phyloP scores from a whole-genome alignment of 1,140 invertebrate genomes.

The Cydia strobilella region DNA sequence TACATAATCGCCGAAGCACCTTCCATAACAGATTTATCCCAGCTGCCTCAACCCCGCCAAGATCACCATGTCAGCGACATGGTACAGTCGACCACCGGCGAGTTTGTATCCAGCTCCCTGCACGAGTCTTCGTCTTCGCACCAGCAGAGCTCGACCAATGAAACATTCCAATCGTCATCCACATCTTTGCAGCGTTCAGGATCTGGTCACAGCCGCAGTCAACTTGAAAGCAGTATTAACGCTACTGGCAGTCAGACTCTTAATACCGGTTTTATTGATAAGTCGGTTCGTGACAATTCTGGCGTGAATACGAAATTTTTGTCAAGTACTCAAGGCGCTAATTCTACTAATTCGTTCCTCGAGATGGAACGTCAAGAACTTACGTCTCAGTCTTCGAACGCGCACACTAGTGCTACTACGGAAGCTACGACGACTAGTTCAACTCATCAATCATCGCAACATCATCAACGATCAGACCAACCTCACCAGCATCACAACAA shows the following conservation, averaged over 20 bases:
- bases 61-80: constrained; percentile 75
- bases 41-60: constrained; percentile 61
- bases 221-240: constrained; percentile 59
- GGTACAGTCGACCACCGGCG: constrained; percentile 69
- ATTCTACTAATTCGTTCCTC: constrained; percentile 70
- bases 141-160: constrained; percentile 70
- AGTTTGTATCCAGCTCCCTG: constrained; percentile 70
- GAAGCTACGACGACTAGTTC: constrained; percentile 43
- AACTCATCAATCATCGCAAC: constrained; percentile 34
- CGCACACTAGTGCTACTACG: constrained; percentile 45
- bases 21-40: constrained; percentile 61
- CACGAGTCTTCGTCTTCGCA: constrained; percentile 67
- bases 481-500: constrained; percentile 36
- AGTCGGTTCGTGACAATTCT: constrained; percentile 44
- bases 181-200: constrained; percentile 70
- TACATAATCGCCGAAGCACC: constrained; percentile 80
- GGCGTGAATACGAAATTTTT: constrained; percentile 49
- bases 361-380: constrained; percentile 70
- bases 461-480: not conserved
- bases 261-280: constrained; percentile 76
- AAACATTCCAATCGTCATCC: constrained; percentile 70
- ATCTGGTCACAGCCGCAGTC: constrained; percentile 65
- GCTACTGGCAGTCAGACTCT: constrained; percentile 64
- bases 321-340: constrained; percentile 62
- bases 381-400: constrained; percentile 47